phyloP scores from a whole-genome alignment of 2,797 vertebrate genomes.

The Bufotes viridis region DNA sequence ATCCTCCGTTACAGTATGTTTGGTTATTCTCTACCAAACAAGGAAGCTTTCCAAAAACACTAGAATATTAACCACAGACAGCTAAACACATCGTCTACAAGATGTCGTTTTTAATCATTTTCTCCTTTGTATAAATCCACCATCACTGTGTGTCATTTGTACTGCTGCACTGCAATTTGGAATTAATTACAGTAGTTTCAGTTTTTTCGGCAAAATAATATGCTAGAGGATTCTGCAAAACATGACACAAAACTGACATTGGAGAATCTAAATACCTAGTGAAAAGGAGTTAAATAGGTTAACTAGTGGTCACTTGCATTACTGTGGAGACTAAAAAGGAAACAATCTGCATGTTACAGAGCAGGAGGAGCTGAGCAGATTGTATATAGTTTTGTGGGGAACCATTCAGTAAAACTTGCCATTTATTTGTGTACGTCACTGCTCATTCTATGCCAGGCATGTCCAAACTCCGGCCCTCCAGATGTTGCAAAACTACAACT shows the following conservation, averaged over 20 bases:
- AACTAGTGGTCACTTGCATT: not conserved
- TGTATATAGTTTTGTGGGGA: too few relatives aligned
- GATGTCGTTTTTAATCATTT: not conserved
- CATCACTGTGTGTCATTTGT: not conserved
- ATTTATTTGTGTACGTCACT: too few relatives aligned
- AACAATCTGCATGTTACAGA: too few relatives aligned
- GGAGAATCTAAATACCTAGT: not conserved
- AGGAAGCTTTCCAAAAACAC: constrained; percentile 8
- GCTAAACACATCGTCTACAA: constrained; percentile 25
- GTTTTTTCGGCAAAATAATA: constrained; percentile 3
- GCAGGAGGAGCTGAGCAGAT: too few relatives aligned
- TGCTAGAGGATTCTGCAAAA: not conserved
- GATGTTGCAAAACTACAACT: too few relatives aligned
- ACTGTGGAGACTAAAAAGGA: not conserved
- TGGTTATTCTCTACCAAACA: constrained; percentile 20
- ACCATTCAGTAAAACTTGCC: too few relatives aligned
- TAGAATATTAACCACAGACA: constrained; percentile 25
- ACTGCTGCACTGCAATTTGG: not conserved
- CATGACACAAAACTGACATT: not conserved
- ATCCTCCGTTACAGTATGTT: constrained; percentile 14
- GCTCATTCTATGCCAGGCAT: too few relatives aligned
- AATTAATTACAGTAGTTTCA: not conserved
- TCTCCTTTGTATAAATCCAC: not conserved
- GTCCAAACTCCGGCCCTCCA: too few relatives aligned
- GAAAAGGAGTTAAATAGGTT: not conserved